A percentile compares a stretch with the other conserved stretches of the same genome.
Conservation (phyloP, 2,888 invertebrate species). For the Polietes domitor region DNA sequence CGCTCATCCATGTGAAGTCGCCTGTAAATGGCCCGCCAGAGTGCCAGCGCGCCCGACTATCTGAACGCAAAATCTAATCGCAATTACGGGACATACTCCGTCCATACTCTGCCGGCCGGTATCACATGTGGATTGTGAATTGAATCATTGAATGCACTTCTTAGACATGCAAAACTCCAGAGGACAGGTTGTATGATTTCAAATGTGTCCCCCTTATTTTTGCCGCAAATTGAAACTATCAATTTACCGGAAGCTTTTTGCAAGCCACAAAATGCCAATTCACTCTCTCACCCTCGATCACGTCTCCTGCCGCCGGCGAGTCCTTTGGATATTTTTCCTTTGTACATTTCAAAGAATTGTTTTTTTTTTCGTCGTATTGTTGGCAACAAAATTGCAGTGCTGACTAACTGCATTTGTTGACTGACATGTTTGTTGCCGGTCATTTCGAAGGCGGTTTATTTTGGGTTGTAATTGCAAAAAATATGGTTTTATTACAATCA, state of each 20-base stretch:
- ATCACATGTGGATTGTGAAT: conserved; percentile 42
- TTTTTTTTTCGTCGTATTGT: too few species aligned
- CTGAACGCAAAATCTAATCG: conserved; percentile 70
- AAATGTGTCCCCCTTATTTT: conserved; percentile 16
- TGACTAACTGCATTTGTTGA: conserved; percentile 47
- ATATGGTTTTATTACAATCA: conserved; percentile 44
- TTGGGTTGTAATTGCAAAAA: conserved; percentile 59
- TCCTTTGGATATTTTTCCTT: neutral
- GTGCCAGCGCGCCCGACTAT: conserved; percentile 53
- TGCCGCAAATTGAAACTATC: conserved; percentile 46
- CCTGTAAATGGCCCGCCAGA: neutral
- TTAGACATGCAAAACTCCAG: conserved; percentile 63
- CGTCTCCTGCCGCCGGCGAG: too few species aligned
- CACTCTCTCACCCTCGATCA: neutral
- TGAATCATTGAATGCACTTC: conserved; percentile 42
- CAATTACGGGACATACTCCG: conserved; percentile 73
- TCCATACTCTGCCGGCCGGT: conserved; percentile 44
- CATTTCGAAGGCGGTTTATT: conserved; percentile 36
- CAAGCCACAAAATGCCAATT: conserved; percentile 1
- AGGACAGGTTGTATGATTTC: conserved; percentile 3
- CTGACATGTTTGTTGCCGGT: conserved; percentile 22
- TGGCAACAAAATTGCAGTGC: conserved; percentile 64
- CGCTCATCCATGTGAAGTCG: neutral
- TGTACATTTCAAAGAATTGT: neutral
- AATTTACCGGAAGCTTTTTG: conserved; percentile 15